Evolutionary conservation across 2,888 invertebrate genomes (phyloP).

Genomic region (Xestoiulus laeticollis): DNA sequence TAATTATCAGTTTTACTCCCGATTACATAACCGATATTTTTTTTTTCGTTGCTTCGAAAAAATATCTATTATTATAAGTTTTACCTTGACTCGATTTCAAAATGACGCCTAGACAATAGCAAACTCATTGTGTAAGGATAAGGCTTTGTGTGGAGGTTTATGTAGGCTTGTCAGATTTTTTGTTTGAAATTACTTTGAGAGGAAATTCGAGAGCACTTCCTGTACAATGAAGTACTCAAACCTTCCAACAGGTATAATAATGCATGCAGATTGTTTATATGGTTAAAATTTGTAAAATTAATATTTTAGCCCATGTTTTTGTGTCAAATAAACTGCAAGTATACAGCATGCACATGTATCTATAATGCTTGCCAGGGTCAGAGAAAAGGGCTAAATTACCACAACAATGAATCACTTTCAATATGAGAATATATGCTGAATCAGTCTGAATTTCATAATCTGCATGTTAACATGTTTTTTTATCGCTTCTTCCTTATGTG

Average conservation of each 20-base stretch:
- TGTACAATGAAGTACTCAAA: not conserved
- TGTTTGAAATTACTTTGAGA: not conserved
- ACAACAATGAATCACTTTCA: not conserved
- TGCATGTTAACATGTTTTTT: not conserved
- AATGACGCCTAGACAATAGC: constrained; percentile 19
- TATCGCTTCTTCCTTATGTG: not conserved
- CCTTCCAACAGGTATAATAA: not conserved
- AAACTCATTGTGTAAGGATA: not conserved
- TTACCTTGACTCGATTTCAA: constrained; percentile 29
- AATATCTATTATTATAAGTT: not conserved
- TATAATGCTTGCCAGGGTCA: not conserved
- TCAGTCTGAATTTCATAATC: not conserved
- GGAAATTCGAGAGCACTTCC: constrained; percentile 29
- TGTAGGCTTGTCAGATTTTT: not conserved
- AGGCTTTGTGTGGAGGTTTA: not conserved
- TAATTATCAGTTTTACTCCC: constrained; percentile 15
- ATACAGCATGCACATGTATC: too few relatives aligned
- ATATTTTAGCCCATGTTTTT: not conserved
- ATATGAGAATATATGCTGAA: constrained; percentile 20
- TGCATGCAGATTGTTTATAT: not conserved
- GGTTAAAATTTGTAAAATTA: not conserved
- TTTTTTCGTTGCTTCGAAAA: not conserved
- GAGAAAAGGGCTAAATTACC: not conserved
- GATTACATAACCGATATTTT: constrained; percentile 28
- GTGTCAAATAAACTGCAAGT: not conserved